Base-by-base conservation (phyloP, 2,113 vertebrate species). In the Trematocara marginatum region DNA sequence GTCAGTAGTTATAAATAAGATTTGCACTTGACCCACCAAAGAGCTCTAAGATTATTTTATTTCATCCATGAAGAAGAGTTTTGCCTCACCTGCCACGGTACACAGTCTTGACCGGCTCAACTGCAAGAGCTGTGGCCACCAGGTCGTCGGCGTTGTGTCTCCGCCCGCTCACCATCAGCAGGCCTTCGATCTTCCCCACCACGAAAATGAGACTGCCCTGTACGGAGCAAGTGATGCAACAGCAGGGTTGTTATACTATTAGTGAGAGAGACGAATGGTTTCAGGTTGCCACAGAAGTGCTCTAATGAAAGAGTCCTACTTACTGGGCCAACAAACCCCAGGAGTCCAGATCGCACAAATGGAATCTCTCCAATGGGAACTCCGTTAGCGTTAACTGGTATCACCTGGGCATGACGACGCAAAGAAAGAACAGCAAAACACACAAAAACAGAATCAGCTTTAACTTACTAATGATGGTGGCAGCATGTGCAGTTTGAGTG, bases 151-250 rank as follows among this genome's bases (percentile, higher is more conserved):
- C 97, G 6, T 99, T 99, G 93, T 99, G 99, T 57, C 99, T 96
- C 0, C 98, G 95, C 2, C 98, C 97, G 3, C 98, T 99, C 20
- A 99, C 97, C 3, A 95, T 96, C 82, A 99, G 94, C 92, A 99
- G 84, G 1, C 99, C 98, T 4, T 99, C 99, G 59, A 98, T 98
- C 78, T 99, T 99, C 20, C 99, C 99, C 53, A 99, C 98, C 86
- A 99, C 98, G 3, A 99, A 99, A 89, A 99, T 98, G 94, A 99
- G 93, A 81, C 98, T 99, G 59, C 98, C 98, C 99, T 99, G 94
- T 89, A 79, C 3, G 7, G 7, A 40, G 29, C 7, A 6, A 6
- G 15, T 15, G 8, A 80, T 4, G 85, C 51, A 66, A 84, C 23
- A 80, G 87, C 10, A 16, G 31, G n/a, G 53, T 61, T 23, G 81